phyloP scores from a whole-genome alignment of 1,140 invertebrate genomes.

The Heliconius himera region DNA sequence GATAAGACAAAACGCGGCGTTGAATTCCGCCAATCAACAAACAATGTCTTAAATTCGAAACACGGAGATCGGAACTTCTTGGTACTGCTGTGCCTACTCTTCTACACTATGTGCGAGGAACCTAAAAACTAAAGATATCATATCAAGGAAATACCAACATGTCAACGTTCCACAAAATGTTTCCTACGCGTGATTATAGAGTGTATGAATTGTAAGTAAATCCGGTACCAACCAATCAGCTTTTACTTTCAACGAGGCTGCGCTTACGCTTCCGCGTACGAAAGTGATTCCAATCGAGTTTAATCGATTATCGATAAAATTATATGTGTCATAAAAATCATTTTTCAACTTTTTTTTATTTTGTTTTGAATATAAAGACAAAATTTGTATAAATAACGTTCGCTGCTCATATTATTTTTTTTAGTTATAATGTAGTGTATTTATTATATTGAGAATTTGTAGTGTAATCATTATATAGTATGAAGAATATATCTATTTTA shows the following conservation, averaged over 20 bases:
- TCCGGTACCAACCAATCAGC: conserved; percentile 57
- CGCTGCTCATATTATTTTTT: no score
- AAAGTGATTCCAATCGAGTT: conserved; percentile 57
- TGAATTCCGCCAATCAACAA: no score
- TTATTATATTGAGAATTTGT: no score
- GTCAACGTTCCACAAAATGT: conserved; percentile 32
- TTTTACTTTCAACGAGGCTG: conserved; percentile 69
- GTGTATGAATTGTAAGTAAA: conserved; percentile 52
- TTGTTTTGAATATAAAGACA: not conserved
- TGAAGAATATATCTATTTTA: no score
- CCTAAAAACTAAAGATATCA: not conserved
- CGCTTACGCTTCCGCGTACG: conserved; percentile 63
- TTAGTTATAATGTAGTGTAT: no score
- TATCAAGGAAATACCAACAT: conserved; percentile 6
- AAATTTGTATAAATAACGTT: not conserved
- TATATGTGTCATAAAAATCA: conserved; percentile 9
- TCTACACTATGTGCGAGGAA: no score
- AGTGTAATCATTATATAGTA: no score
- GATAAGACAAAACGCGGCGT: no score
- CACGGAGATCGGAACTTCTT: no score
- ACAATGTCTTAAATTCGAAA: no score
- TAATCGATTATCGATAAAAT: conserved; percentile 54
- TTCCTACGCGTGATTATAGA: conserved; percentile 47
- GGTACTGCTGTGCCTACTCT: no score
- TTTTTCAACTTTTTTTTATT: not conserved